Percentiles rank a stretch among this genome's conserved stretches.
Conservation (phyloP, 2,113 vertebrate genomes). For the Rostratula benghalensis region DNA sequence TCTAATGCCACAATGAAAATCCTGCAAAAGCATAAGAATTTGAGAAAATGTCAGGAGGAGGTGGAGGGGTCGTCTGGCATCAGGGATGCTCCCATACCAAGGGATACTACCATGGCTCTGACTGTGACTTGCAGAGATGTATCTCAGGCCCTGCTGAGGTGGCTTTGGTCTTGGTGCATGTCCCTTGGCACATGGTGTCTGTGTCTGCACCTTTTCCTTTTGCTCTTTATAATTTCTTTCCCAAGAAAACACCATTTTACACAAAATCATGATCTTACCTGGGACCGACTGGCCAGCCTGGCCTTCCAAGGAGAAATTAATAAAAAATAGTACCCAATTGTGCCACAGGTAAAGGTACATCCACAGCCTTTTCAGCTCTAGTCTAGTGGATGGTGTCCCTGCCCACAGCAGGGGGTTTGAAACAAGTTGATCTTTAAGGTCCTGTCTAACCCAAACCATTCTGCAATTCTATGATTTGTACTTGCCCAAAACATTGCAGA, state of each 20-base stretch:
- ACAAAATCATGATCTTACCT: neutral
- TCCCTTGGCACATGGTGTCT: neutral
- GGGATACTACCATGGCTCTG: rapidly evolving
- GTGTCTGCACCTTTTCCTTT: neutral
- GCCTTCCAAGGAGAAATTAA: neutral
- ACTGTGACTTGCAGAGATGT: neutral
- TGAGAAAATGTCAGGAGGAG: neutral
- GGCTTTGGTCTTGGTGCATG: neutral
- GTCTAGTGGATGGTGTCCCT: too few species aligned
- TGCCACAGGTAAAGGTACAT: neutral
- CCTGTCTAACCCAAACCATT: too few species aligned
- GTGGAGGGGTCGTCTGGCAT: neutral
- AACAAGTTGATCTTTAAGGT: too few species aligned
- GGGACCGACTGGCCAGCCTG: neutral
- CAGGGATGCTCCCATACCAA: neutral
- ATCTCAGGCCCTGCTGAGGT: neutral
- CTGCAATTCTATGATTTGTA: neutral
- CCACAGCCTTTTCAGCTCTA: neutral
- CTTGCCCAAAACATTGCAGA: neutral
- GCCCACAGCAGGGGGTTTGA: too few species aligned
- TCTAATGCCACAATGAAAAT: neutral
- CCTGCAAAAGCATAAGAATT: neutral
- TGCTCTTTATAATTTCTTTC: neutral
- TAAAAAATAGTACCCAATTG: neutral
- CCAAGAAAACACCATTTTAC: neutral